Evolutionary conservation across 1,140 invertebrate species (phyloP).

Genomic region (Sesamia nonagrioides): DNA sequence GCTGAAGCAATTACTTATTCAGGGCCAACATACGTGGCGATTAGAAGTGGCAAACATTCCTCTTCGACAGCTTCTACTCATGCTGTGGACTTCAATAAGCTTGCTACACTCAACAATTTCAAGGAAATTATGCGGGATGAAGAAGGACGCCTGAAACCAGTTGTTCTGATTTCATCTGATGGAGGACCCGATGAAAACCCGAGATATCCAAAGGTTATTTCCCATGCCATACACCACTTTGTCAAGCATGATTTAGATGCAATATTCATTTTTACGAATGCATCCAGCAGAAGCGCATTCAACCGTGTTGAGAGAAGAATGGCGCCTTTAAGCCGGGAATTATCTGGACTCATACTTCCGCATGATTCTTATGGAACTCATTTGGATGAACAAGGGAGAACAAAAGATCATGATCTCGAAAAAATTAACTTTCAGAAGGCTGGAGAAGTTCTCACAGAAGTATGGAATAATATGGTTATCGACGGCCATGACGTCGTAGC

Average conservation of each 20-base stretch:
- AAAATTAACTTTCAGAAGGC: slow-evolving; percentile 57
- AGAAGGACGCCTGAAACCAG: slow-evolving; percentile 69
- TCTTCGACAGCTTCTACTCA: slow-evolving; percentile 72
- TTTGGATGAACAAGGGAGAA: slow-evolving; percentile 68
- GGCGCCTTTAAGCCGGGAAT: slow-evolving; percentile 66
- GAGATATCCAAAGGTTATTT: slow-evolving; percentile 73
- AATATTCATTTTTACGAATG: slow-evolving; percentile 79
- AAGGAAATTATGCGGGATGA: slow-evolving; percentile 56
- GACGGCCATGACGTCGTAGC: slow-evolving; percentile 68
- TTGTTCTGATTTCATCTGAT: slow-evolving; percentile 75
- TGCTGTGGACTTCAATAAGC: slow-evolving; percentile 68
- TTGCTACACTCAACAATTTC: slow-evolving; percentile 51
- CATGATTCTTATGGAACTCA: slow-evolving; percentile 67
- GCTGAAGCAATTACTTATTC: slow-evolving; percentile 69
- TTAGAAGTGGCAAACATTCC: slow-evolving; percentile 71
- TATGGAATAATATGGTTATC: slow-evolving; percentile 66
- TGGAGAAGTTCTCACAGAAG: slow-evolving; percentile 62
- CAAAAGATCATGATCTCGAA: slow-evolving; percentile 65
- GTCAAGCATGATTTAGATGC: slow-evolving; percentile 76
- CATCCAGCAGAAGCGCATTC: slow-evolving; percentile 68
- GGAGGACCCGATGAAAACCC: slow-evolving; percentile 83
- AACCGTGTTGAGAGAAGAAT: slow-evolving; percentile 68
- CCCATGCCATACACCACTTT: slow-evolving; percentile 72
- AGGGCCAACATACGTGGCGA: slow-evolving; percentile 82
- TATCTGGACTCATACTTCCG: slow-evolving; percentile 64